A percentile compares a stretch with the other conserved stretches of the same genome.
phyloP scores from a whole-genome alignment of 2,888 invertebrate species.

The Baccha elongata region DNA sequence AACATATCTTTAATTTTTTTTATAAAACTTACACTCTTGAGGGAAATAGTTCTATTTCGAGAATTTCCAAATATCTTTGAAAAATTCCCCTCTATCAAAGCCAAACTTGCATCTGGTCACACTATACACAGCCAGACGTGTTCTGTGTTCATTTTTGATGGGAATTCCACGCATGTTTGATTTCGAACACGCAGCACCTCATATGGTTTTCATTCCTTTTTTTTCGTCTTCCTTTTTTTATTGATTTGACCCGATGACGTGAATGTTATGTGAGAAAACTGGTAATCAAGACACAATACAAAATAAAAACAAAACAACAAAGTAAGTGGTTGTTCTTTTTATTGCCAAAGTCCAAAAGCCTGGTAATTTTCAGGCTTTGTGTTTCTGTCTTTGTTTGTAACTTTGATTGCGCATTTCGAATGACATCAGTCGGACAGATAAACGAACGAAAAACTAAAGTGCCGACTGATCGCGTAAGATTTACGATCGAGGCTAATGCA shows the following conservation, averaged over 20 bases:
- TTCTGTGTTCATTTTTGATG: too few species aligned
- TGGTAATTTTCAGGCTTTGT: constrained; percentile 16
- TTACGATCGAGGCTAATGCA: constrained; percentile 72
- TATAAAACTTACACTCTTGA: too few species aligned
- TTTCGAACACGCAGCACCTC: constrained; percentile 48
- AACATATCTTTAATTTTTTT: too few species aligned
- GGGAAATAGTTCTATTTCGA: too few species aligned
- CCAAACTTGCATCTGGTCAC: not conserved
- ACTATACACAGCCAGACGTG: too few species aligned
- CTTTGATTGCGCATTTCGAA: constrained; percentile 71
- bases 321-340: constrained; percentile 31
- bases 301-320: constrained; percentile 10
- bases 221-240: constrained; percentile 38
- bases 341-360: constrained; percentile 46
- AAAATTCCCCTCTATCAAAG: not conserved
- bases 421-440: constrained; percentile 65
- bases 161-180: constrained; percentile 12
- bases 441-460: constrained; percentile 61
- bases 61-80: too few species aligned
- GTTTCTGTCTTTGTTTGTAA: constrained; percentile 51
- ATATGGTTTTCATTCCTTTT: constrained; percentile 3
- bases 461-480: constrained; percentile 70
- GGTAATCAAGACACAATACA: constrained; percentile 60
- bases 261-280: constrained; percentile 58
- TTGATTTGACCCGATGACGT: constrained; percentile 64